These are phyloP conservation scores for Aldrovandia affinis DNA, from an alignment of 2,797 vertebrate genomes.

Conservation along the genomic window DNA sequence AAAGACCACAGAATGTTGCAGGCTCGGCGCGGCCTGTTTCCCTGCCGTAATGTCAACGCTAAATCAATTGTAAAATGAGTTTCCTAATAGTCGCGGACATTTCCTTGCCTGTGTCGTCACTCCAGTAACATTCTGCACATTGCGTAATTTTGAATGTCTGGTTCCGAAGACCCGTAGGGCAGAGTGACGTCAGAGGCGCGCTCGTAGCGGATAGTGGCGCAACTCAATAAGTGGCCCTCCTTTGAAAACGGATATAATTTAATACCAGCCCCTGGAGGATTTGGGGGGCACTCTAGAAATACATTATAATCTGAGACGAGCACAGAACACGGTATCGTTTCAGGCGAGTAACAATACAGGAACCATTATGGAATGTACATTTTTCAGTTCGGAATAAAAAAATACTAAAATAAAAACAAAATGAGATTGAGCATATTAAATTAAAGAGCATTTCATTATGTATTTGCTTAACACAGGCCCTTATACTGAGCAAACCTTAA, in stretches of 20 bases:
- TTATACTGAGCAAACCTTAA: neutral
- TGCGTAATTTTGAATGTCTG: constrained; percentile 54
- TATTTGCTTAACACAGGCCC: neutral
- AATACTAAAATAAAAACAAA: too few relatives aligned
- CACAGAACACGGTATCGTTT: neutral
- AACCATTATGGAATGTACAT: neutral
- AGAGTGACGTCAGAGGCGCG: constrained; percentile 59
- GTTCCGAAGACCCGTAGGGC: constrained; percentile 33
- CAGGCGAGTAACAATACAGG: neutral
- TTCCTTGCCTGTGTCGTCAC: constrained; percentile 40
- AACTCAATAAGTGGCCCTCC: constrained; percentile 54
- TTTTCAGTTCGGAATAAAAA: neutral
- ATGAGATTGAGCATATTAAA: too few relatives aligned
- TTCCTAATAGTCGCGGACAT: neutral
- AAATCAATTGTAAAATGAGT: neutral
- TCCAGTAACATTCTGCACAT: constrained; percentile 44
- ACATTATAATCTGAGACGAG: neutral
- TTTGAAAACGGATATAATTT: constrained; percentile 50
- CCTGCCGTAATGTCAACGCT: neutral
- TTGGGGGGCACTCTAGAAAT: neutral
- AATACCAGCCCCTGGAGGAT: constrained; percentile 34
- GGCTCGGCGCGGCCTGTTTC: neutral
- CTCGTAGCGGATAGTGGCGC: constrained; percentile 33
- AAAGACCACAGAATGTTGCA: neutral
- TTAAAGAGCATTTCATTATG: neutral